Conservation (phyloP, 2,888 invertebrate genomes). For the Leptopilina syphax region DNA sequence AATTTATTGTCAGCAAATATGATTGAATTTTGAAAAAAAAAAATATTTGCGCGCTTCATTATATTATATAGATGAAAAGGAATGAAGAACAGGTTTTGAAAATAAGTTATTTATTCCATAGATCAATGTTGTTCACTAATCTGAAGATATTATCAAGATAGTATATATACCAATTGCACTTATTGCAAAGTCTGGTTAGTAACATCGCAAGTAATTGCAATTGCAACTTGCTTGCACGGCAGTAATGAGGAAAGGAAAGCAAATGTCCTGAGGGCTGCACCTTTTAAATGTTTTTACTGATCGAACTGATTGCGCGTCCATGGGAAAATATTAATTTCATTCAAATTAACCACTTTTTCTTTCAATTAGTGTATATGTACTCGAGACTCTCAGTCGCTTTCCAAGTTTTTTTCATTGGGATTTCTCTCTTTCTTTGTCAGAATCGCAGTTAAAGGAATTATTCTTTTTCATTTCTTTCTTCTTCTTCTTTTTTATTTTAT, state of each 20-base stretch:
- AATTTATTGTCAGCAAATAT: constrained; percentile 3
- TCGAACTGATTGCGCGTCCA: constrained; percentile 15
- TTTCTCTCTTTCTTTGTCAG: too few relatives aligned
- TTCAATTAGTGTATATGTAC: background rate
- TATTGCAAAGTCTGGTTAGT: constrained; percentile 48
- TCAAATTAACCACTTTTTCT: constrained; percentile 9
- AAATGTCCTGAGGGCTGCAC: constrained; percentile 41
- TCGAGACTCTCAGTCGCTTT: background rate
- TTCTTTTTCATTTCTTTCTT: too few relatives aligned
- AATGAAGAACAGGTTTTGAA: constrained; percentile 28
- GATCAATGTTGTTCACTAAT: constrained; percentile 30
- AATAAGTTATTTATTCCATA: constrained; percentile 17
- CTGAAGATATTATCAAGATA: constrained; percentile 49
- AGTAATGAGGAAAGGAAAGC: constrained; percentile 62
- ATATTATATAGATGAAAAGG: background rate
- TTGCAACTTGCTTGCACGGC: constrained; percentile 47
- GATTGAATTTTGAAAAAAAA: background rate
- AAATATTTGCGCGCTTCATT: background rate
- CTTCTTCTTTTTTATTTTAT: too few relatives aligned
- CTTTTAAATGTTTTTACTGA: constrained; percentile 31
- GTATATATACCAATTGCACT: constrained; percentile 44
- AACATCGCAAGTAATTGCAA: constrained; percentile 47
- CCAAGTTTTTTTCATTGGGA: background rate
- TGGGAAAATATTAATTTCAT: constrained; percentile 39
- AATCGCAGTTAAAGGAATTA: too few relatives aligned